Evolutionary conservation across 2,888 invertebrate species (phyloP), one percentile per base, ranked within the genome.

Genomic region (Lobophora halterata): DNA sequence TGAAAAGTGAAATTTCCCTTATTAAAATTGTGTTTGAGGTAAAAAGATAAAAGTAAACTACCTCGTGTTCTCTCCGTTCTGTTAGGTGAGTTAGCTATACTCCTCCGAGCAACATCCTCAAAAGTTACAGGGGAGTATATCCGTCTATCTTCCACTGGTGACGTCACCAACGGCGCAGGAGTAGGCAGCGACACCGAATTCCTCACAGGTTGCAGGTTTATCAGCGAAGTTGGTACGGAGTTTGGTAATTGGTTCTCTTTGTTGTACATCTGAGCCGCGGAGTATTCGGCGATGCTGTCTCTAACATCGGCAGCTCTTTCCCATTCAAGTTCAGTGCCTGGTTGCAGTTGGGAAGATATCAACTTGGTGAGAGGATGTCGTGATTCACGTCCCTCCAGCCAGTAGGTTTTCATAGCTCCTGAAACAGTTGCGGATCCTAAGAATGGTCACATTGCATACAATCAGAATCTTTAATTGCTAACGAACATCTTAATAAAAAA

Each of bases 321-420:
- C 88, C 86, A 88, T 46, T 88, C 88, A 1, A 76, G 59, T 43
- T 83, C 86, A 0, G 74, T 72, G 1, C 82, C 78, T 0, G 81
- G 80, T 37, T 67, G 70, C 0, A 82, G 71, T 54, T 88, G 88
- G 1, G 76, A 71, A 0, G 79, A 79, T 57, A 75, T 83, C 48
- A 79, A 66, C 52, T 86, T 87, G 33, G 73, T 77, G 3, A 88
- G 70, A 19, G 90, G 89, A 2, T 90, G 86, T 12, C 95, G 87
- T 20, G 90, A 89, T 56, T 93, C 93, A 31, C 93, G 89, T 18
- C 92, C 91, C 64, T 93, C 91, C 35, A 96, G 78, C 96, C 96
- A 96, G 71, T 94, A 96, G 0, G 96, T 96, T 78, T 95, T 96
- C 95, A 96, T 96, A 33, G 90, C 87, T 28, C 93, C 93, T 93